Conservation (phyloP, 1,140 invertebrate species). For the Caerostris darwini region DNA sequence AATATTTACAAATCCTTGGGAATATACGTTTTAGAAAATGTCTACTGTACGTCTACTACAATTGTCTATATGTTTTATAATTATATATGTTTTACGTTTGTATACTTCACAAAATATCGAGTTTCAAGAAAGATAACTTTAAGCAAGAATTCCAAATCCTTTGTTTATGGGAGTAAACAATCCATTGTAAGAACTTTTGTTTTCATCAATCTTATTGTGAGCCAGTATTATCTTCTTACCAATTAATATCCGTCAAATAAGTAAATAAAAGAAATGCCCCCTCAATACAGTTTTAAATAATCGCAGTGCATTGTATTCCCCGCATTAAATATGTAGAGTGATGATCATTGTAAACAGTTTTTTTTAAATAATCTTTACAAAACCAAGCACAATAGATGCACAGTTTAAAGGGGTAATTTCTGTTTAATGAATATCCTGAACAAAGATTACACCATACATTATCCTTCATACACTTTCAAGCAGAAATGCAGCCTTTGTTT, state of each 20-base stretch:
- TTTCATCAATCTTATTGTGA: not conserved
- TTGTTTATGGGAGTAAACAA: not conserved
- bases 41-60: too few species aligned
- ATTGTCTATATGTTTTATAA: too few species aligned
- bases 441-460: conserved; percentile 16
- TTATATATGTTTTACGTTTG: too few species aligned
- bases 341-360: not conserved
- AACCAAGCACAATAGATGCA: not conserved
- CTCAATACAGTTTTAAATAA: conserved; percentile 2
- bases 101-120: too few species aligned
- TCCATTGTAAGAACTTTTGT: not conserved
- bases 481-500: conserved; percentile 5
- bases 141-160: too few species aligned
- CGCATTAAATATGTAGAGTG: not conserved
- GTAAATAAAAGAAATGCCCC: not conserved
- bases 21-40: too few species aligned
- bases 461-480: not conserved
- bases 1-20: too few species aligned
- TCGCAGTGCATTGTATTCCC: not conserved
- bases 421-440: conserved; percentile 24
- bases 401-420: not conserved
- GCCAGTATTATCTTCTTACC: not conserved
- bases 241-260: not conserved
- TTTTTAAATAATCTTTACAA: conserved; percentile 6
- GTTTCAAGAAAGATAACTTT: too few species aligned